These are phyloP conservation scores for Ligdia adustata DNA, from an alignment of 2,888 invertebrate species.

Conservation along the genomic window DNA sequence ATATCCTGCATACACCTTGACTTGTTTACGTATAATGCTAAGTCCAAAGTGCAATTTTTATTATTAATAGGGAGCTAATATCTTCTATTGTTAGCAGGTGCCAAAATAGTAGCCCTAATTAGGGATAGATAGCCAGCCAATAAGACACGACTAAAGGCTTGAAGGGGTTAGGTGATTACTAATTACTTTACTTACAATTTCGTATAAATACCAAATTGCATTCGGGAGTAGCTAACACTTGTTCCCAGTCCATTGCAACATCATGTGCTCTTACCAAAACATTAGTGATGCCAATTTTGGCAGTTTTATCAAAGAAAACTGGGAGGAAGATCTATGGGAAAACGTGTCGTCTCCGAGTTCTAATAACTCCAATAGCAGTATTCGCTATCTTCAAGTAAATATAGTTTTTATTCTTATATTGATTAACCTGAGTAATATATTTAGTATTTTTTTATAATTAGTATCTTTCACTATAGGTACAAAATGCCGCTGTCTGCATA, in stretches of 20 bases:
- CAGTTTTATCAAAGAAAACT: slow-evolving; percentile 10
- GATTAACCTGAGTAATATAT: too few species aligned
- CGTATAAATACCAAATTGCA: slow-evolving; percentile 39
- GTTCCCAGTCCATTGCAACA: slow-evolving; percentile 41
- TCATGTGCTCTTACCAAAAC: slow-evolving; percentile 41
- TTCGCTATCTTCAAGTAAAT: slow-evolving; percentile 10
- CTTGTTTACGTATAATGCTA: slow-evolving; percentile 13
- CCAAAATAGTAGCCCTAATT: slow-evolving; percentile 25
- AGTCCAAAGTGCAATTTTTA: background rate
- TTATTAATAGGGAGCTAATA: background rate
- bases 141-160: slow-evolving; percentile 21
- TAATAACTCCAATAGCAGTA: slow-evolving; percentile 7
- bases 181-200: slow-evolving; percentile 33
- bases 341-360: slow-evolving; percentile 16
- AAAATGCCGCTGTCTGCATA: too few species aligned
- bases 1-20: too few species aligned
- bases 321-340: slow-evolving; percentile 24
- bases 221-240: slow-evolving; percentile 37
- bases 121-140: slow-evolving; percentile 25
- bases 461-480: too few species aligned
- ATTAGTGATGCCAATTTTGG: slow-evolving; percentile 27
- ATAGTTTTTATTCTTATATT: too few species aligned
- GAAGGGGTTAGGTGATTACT: slow-evolving; percentile 43
- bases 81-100: slow-evolving; percentile 26
- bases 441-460: too few species aligned